phyloP scores from a whole-genome alignment of 2,888 invertebrate genomes.

The Eupeodes latifasciatus region DNA sequence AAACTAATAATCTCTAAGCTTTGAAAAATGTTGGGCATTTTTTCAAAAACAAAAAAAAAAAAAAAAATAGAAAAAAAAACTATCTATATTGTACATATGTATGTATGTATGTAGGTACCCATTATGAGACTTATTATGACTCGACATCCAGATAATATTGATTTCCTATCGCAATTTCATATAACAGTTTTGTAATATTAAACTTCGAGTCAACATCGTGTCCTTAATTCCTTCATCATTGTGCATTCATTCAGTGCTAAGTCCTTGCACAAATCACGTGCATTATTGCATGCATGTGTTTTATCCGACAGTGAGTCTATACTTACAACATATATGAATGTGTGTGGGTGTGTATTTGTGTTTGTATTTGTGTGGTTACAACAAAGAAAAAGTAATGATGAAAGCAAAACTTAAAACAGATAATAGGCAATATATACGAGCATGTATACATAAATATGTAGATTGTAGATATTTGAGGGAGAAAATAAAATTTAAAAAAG shows the following conservation, averaged over 20 bases:
- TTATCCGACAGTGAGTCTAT: neutral
- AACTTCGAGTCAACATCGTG: conserved; percentile 32
- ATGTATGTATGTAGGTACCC: no score
- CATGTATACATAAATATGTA: neutral
- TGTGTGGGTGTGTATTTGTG: neutral
- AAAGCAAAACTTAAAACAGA: conserved; percentile 49
- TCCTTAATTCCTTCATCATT: conserved; percentile 40
- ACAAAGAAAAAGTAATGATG: conserved; percentile 47
- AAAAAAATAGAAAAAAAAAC: neutral
- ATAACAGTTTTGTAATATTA: conserved; percentile 28
- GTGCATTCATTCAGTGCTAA: conserved; percentile 49
- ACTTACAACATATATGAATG: neutral
- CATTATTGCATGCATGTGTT: conserved; percentile 24
- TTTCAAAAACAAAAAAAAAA: neutral
- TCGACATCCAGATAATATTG: neutral
- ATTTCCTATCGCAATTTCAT: conserved; percentile 4
- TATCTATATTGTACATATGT: no score
- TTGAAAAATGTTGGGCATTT: neutral
- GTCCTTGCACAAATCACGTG: conserved; percentile 40
- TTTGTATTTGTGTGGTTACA: conserved; percentile 14
- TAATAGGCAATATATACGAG: conserved; percentile 17
- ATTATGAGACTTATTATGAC: neutral
- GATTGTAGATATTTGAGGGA: conserved; percentile 29
- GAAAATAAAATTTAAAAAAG: conserved; percentile 44
- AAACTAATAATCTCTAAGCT: neutral